These are phyloP conservation scores for Rhinatrema bivittatum DNA, from an alignment of 2,797 vertebrate species.

Conservation along the genomic window DNA sequence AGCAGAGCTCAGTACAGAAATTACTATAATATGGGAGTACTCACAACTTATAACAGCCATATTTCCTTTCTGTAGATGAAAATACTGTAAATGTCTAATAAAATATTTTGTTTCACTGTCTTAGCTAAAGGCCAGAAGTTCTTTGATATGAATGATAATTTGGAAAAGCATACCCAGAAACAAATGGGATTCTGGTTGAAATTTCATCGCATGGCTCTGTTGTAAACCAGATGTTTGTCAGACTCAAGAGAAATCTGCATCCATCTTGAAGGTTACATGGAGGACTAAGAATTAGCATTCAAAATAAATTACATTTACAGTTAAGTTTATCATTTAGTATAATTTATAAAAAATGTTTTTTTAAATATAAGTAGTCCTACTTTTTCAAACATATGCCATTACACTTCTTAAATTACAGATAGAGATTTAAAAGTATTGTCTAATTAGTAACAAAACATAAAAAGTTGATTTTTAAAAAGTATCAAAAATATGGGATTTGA, in stretches of 20 bases:
- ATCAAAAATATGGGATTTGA: too few relatives aligned
- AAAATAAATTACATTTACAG: conserved; percentile 24
- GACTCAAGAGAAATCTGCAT: conserved; percentile 31
- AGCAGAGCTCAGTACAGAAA: too few relatives aligned
- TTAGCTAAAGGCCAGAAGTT: conserved; percentile 35
- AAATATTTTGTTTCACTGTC: conserved; percentile 42
- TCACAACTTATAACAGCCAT: conserved; percentile 33
- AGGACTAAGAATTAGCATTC: conserved; percentile 45
- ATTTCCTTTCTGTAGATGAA: conserved; percentile 42
- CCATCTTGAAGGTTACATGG: conserved; percentile 46
- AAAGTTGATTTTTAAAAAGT: too few relatives aligned
- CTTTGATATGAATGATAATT: conserved; percentile 29
- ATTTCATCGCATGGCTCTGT: conserved; percentile 33
- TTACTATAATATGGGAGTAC: too few relatives aligned
- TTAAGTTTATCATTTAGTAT: conserved; percentile 38
- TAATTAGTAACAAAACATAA: too few relatives aligned
- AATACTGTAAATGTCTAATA: conserved; percentile 32
- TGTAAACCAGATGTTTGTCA: conserved; percentile 48
- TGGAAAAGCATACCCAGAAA: conserved; percentile 26
- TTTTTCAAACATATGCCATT: too few relatives aligned
- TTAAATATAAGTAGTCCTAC: background rate
- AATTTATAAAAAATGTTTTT: conserved; percentile 24
- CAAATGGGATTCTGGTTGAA: conserved; percentile 39
- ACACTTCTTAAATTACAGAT: too few relatives aligned
- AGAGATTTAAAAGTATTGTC: too few relatives aligned